Evolutionary conservation across 2,113 vertebrate species (phyloP).

Genomic region (Dipodomys stephensi): DNA sequence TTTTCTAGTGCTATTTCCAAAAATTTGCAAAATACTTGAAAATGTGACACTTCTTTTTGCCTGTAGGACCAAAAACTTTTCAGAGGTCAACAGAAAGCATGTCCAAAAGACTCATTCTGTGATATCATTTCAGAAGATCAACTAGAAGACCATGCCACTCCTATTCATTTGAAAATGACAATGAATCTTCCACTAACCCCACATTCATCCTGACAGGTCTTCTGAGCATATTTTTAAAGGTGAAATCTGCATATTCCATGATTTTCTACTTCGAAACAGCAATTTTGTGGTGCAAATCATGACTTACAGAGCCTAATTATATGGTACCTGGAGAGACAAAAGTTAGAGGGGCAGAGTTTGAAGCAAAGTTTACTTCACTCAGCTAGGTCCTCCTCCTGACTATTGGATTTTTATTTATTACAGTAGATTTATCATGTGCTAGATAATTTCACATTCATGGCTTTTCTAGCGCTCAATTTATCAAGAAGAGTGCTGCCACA

Average conservation of each 20-base stretch:
- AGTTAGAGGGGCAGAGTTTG: slow-evolving; percentile 41
- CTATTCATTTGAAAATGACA: slow-evolving; percentile 62
- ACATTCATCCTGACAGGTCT: background rate
- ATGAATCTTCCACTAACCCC: slow-evolving; percentile 44
- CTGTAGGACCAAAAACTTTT: background rate
- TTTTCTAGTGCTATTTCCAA: background rate
- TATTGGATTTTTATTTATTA: slow-evolving; percentile 79
- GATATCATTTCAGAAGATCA: background rate
- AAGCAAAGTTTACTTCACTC: slow-evolving; percentile 62
- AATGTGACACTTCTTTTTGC: slow-evolving; percentile 9
- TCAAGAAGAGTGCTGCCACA: slow-evolving; percentile 74
- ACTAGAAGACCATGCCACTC: background rate
- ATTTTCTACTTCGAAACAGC: slow-evolving; percentile 49
- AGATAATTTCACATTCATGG: slow-evolving; percentile 82
- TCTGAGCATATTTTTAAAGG: slow-evolving; percentile 58
- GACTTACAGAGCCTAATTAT: slow-evolving; percentile 53
- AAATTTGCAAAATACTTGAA: slow-evolving; percentile 20
- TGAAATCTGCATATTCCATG: background rate
- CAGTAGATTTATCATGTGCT: slow-evolving; percentile 82
- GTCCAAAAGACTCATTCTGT: background rate
- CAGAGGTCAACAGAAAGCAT: background rate
- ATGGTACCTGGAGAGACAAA: background rate
- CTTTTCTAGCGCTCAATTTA: slow-evolving; percentile 82
- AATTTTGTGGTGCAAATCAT: background rate
- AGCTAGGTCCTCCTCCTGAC: slow-evolving; percentile 49